Percentiles rank a stretch among this genome's conserved stretches.
Evolutionary conservation across 2,888 invertebrate genomes (phyloP).

Genomic region (Prenolepis imparis): DNA sequence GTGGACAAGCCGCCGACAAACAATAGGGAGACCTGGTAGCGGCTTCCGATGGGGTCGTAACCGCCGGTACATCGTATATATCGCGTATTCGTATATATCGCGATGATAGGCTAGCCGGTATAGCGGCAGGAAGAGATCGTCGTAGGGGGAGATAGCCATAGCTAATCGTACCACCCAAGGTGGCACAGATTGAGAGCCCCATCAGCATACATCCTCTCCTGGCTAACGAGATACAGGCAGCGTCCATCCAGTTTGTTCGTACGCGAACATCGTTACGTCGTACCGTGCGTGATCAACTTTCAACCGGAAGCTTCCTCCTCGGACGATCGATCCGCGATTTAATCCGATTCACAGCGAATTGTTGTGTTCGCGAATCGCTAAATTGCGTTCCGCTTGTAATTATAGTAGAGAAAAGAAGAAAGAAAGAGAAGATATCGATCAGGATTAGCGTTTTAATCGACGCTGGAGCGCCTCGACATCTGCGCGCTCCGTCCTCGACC

Average conservation of each 20-base stretch:
- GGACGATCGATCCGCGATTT: not conserved
- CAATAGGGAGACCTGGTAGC: constrained; percentile 67
- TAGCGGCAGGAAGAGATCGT: constrained; percentile 84
- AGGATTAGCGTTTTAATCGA: not conserved
- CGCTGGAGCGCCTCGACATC: constrained; percentile 19
- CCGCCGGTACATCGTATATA: constrained; percentile 28
- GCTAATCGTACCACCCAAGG: constrained; percentile 86
- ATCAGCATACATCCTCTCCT: constrained; percentile 84
- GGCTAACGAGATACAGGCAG: constrained; percentile 59
- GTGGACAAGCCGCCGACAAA: constrained; percentile 61
- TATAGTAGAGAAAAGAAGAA: not conserved
- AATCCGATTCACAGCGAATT: not conserved
- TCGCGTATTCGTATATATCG: constrained; percentile 75
- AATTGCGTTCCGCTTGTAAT: not conserved
- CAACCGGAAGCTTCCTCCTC: no score
- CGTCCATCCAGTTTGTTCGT: constrained; percentile 51
- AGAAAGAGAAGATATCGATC: not conserved
- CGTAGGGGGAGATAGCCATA: constrained; percentile 82
- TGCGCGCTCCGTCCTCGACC: constrained; percentile 59
- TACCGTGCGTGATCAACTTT: not conserved
- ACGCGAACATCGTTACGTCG: constrained; percentile 41
- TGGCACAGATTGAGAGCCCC: constrained; percentile 85
- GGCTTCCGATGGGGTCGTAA: constrained; percentile 76
- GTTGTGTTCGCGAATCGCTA: not conserved
- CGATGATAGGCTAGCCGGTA: constrained; percentile 80